Evolutionary conservation across 2,797 vertebrate genomes (phyloP).

Genomic region (Apodemus agrarius): DNA sequence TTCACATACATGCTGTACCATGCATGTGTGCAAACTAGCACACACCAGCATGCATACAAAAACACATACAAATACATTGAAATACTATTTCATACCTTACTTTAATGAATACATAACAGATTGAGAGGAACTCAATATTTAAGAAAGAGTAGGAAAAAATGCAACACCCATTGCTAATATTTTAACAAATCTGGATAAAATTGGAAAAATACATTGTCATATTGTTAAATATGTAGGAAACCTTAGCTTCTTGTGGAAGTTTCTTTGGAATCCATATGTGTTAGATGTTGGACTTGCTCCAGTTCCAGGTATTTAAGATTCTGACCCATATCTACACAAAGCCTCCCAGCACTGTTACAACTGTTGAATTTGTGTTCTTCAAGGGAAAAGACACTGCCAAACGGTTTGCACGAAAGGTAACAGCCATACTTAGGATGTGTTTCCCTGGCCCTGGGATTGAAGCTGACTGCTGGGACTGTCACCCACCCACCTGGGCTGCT

Average conservation of each 20-base stretch:
- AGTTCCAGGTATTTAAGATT: neutral
- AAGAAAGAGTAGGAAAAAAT: neutral
- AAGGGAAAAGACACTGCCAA: neutral
- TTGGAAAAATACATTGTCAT: neutral
- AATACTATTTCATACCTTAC: neutral
- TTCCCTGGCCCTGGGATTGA: neutral
- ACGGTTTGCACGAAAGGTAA: neutral
- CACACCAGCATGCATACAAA: no score
- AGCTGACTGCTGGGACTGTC: neutral
- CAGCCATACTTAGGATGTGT: no score
- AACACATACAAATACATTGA: no score
- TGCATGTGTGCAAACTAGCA: neutral
- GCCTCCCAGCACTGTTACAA: neutral
- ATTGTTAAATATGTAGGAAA: neutral
- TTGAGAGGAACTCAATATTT: neutral
- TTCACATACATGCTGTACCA: neutral
- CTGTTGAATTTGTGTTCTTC: neutral
- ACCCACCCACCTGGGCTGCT: neutral
- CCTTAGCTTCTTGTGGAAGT: neutral
- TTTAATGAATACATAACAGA: neutral
- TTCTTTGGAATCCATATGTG: neutral
- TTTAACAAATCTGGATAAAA: neutral
- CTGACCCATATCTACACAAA: neutral
- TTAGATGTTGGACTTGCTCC: neutral
- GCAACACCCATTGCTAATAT: neutral